Evolutionary conservation across 2,888 invertebrate species (phyloP).

Genomic region (Apodemia duryi): DNA sequence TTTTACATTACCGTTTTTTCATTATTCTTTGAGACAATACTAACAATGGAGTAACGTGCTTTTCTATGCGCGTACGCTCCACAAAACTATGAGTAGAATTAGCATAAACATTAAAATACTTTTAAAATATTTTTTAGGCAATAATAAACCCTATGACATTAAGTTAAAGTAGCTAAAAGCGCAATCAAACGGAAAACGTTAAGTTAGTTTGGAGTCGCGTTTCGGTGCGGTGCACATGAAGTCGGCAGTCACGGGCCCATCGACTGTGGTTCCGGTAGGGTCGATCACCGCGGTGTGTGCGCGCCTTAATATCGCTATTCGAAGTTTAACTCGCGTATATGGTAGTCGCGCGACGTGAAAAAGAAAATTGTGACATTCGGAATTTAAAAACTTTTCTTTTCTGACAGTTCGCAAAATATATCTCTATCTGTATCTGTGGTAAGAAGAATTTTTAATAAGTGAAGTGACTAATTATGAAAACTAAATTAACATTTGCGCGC

Average conservation of each 20-base stretch:
- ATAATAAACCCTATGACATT: constrained; percentile 35
- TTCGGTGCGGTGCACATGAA: constrained; percentile 74
- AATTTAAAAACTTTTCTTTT: constrained; percentile 13
- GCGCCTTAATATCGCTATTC: constrained; percentile 51
- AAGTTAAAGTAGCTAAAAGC: constrained; percentile 20
- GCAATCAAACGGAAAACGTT: constrained; percentile 30
- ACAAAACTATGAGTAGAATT: constrained; percentile 66
- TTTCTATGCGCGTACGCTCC: constrained; percentile 69
- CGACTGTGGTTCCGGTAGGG: constrained; percentile 79
- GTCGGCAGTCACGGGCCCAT: constrained; percentile 71
- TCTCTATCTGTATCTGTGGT: constrained; percentile 10
- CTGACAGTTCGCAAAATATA: constrained; percentile 2
- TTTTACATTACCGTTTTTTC: constrained; percentile 47
- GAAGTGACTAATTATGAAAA: constrained; percentile 36
- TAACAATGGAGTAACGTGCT: constrained; percentile 59
- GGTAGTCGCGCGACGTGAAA: constrained; percentile 55
- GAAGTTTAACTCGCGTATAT: constrained; percentile 45
- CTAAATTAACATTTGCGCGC: constrained; percentile 34
- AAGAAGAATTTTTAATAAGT: constrained; percentile 22
- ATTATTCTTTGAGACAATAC: constrained; percentile 58
- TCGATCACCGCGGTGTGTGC: constrained; percentile 70
- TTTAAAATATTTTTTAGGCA: constrained; percentile 22
- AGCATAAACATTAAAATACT: constrained; percentile 34
- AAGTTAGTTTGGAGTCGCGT: constrained; percentile 51
- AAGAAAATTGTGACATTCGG: constrained; percentile 19